phyloP scores from a whole-genome alignment of 2,888 invertebrate species.

The Malachius bipustulatus region DNA sequence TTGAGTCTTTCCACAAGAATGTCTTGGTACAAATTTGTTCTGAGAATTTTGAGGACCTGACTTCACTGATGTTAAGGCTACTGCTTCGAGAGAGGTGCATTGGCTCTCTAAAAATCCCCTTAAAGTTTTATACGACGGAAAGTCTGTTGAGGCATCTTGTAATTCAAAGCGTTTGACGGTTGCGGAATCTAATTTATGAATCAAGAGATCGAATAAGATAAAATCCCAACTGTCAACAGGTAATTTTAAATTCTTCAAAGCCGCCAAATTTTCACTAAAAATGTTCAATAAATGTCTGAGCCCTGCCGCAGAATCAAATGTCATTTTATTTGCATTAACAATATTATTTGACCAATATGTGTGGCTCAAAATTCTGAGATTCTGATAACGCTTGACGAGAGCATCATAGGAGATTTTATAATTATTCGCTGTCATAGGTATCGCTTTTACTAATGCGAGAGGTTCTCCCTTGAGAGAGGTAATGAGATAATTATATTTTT shows the following conservation, averaged over 20 bases:
- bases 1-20: too few relatives aligned
- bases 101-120: too few relatives aligned
- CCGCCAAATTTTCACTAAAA: constrained; percentile 5
- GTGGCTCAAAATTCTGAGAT: neutral
- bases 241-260: constrained; percentile 1
- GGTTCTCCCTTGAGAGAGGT: constrained; percentile 1
- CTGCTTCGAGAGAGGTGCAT: too few relatives aligned
- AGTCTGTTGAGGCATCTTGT: neutral
- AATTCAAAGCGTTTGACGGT: constrained; percentile 4
- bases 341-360: neutral
- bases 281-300: neutral
- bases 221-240: constrained; percentile 4
- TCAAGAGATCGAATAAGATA: constrained; percentile 5
- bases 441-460: neutral
- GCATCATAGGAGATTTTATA: neutral
- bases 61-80: too few relatives aligned
- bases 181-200: constrained; percentile 1
- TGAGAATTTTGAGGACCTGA: too few relatives aligned
- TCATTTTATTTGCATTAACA: neutral
- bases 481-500: constrained; percentile 5
- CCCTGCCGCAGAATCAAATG: neutral
- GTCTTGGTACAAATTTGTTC: too few relatives aligned
- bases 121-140: too few relatives aligned
- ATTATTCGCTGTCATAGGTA: neutral
- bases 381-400: neutral